phyloP scores from a whole-genome alignment of 1,140 invertebrate species.

The Caenorhabditis brenneri region DNA sequence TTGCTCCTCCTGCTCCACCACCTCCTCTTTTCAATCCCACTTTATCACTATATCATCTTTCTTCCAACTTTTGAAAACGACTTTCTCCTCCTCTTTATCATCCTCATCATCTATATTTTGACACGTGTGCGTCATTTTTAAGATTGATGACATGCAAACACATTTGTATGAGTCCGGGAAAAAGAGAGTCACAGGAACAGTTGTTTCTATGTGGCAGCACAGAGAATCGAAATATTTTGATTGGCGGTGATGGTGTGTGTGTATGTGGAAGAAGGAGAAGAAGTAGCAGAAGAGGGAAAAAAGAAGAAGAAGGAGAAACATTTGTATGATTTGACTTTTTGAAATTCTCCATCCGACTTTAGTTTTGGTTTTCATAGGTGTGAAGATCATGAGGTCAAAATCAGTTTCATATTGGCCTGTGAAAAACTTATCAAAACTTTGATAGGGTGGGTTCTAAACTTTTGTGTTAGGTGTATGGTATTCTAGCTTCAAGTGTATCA shows the following conservation, averaged over 20 bases:
- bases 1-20: background rate
- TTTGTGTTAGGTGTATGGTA: too few relatives aligned
- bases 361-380: background rate
- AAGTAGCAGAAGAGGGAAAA: background rate
- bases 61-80: background rate
- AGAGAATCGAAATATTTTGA: conserved; percentile 27
- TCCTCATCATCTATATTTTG: background rate
- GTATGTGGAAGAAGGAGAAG: background rate
- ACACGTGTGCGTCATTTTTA: conserved; percentile 39
- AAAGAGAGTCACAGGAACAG: background rate
- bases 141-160: background rate
- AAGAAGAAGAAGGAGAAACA: background rate
- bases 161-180: background rate
- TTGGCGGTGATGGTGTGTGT: background rate
- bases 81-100: background rate
- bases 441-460: too few relatives aligned
- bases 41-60: background rate
- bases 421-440: too few relatives aligned
- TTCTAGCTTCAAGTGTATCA: too few relatives aligned
- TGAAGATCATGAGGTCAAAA: background rate
- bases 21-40: background rate
- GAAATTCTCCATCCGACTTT: background rate
- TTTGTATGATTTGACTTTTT: background rate
- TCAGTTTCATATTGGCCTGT: too few relatives aligned
- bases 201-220: background rate